phyloP scores from a whole-genome alignment of 2,888 invertebrate genomes.

The Drosophila limbata region DNA sequence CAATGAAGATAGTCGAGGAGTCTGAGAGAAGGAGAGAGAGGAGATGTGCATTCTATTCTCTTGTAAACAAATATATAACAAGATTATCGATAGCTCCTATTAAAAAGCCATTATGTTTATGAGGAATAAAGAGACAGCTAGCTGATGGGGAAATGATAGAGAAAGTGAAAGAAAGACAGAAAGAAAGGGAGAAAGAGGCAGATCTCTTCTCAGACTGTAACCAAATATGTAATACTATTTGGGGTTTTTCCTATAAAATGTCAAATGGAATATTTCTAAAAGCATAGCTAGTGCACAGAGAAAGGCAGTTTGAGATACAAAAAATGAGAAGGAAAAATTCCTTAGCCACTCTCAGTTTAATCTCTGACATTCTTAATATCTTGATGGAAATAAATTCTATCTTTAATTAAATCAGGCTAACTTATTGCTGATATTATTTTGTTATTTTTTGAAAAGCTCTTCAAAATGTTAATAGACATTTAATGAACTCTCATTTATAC shows the following conservation, averaged over 20 bases:
- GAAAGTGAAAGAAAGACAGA: background rate
- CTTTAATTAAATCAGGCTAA: too few species aligned
- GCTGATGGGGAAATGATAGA: background rate
- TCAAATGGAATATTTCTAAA: conserved; percentile 2
- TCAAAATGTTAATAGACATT: too few species aligned
- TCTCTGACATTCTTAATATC: too few species aligned
- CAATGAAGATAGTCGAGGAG: background rate
- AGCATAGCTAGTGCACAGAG: background rate
- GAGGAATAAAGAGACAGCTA: background rate
- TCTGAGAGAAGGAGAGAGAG: background rate
- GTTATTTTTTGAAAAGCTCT: too few species aligned
- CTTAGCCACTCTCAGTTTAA: too few species aligned
- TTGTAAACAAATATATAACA: background rate
- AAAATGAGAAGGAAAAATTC: background rate
- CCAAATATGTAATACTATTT: background rate
- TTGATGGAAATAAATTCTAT: too few species aligned
- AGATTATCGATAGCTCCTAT: background rate
- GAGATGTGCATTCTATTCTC: background rate
- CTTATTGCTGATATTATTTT: too few species aligned
- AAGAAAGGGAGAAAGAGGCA: background rate
- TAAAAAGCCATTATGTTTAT: background rate
- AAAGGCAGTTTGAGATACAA: background rate
- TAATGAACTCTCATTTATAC: too few species aligned
- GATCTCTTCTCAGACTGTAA: background rate
- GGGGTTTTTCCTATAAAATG: conserved; percentile 8